A percentile compares a stretch with the other conserved stretches of the same genome.
Evolutionary conservation across 2,797 vertebrate species (phyloP).

Genomic region (Gymnodraco acuticeps): DNA sequence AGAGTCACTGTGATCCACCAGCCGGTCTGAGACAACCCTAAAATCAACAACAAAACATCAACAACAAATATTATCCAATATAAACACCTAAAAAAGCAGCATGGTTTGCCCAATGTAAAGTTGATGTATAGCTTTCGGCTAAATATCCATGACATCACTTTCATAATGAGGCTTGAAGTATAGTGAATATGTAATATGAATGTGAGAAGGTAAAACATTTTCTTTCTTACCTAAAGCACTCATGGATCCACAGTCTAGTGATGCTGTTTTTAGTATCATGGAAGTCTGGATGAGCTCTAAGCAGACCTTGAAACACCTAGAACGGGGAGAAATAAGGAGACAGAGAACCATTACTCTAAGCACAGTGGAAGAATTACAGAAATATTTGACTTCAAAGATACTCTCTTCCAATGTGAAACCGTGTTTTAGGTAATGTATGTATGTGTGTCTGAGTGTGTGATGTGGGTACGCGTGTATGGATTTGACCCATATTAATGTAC

Average conservation of each 20-base stretch:
- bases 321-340: not conserved
- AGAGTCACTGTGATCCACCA: conserved; percentile 86
- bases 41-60: conserved; percentile 31
- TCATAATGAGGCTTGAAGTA: not conserved
- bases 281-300: conserved; percentile 88
- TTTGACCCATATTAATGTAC: not conserved
- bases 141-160: not conserved
- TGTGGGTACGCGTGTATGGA: not conserved
- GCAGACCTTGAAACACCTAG: conserved; percentile 92
- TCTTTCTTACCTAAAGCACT: conserved; percentile 89
- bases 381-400: no score
- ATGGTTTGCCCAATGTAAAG: not conserved
- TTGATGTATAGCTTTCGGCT: not conserved
- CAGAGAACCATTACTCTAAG: not conserved
- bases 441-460: not conserved
- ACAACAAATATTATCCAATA: not conserved
- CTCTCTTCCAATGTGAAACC: not conserved
- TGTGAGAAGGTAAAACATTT: not conserved
- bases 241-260: conserved; percentile 91
- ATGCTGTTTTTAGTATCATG: conserved; percentile 89
- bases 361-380: no score
- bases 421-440: not conserved
- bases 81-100: not conserved
- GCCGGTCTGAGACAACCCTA: conserved; percentile 93
- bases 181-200: not conserved